A percentile compares a stretch with the other conserved stretches of the same genome.
Evolutionary conservation across 2,113 vertebrate species (phyloP).

Genomic region (Herpetotheres cachinnans): DNA sequence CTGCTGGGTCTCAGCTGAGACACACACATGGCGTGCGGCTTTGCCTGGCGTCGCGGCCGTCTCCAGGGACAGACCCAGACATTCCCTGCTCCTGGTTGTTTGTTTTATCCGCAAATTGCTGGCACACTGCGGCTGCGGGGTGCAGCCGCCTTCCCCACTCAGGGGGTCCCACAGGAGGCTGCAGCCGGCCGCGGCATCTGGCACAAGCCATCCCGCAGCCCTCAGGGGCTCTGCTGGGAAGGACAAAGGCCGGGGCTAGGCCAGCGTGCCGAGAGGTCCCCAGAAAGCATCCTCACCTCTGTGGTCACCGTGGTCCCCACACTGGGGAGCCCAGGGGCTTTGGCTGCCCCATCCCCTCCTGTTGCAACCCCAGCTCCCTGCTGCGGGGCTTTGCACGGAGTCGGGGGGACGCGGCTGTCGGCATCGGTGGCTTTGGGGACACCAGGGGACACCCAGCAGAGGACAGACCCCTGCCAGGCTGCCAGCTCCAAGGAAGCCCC

Average conservation of each 20-base stretch:
- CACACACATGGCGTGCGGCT: not conserved
- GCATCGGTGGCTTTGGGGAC: not conserved
- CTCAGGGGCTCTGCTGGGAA: not conserved
- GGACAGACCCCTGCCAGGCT: not conserved
- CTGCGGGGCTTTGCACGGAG: not conserved
- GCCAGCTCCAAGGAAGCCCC: not conserved
- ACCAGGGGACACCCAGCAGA: not conserved
- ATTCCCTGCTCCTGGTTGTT: not conserved
- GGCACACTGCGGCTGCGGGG: not conserved
- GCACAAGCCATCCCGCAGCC: not conserved
- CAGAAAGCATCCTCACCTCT: not conserved
- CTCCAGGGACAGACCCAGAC: not conserved
- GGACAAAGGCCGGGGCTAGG: too few species aligned
- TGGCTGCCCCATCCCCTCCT: not conserved
- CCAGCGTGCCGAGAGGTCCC: not conserved
- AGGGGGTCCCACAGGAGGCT: not conserved
- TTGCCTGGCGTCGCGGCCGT: not conserved
- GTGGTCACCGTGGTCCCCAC: accelerated
- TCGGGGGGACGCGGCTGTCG: not conserved
- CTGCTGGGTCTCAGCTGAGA: not conserved
- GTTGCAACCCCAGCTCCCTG: not conserved
- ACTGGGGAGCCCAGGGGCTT: too few species aligned
- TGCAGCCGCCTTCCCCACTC: not conserved
- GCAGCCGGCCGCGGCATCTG: not conserved
- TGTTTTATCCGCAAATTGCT: not conserved